Percentiles rank a stretch among this genome's conserved stretches.
phyloP scores from a whole-genome alignment of 2,797 vertebrate species.

The Australoheros facetus region DNA sequence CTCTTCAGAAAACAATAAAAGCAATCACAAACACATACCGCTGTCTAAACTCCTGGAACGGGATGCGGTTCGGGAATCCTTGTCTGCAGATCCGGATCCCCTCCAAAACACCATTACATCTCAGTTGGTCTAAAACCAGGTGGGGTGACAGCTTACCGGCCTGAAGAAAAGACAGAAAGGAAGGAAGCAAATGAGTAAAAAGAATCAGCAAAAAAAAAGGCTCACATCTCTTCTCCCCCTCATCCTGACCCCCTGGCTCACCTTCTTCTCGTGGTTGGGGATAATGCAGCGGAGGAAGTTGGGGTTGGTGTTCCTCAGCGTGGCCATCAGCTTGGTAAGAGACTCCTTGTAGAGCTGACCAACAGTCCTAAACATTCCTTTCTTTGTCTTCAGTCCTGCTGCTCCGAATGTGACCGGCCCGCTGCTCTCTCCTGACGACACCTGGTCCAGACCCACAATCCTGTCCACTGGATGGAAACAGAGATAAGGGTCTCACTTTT shows the following conservation, averaged over 20 bases:
- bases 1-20: neutral
- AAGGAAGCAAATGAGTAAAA: neutral
- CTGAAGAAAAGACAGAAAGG: constrained; percentile 49
- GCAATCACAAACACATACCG: constrained; percentile 75
- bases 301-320: constrained; percentile 92
- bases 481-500: constrained; percentile 1
- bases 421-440: constrained; percentile 84
- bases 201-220: neutral
- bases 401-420: constrained; percentile 83
- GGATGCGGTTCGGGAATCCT: constrained; percentile 93
- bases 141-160: constrained; percentile 86
- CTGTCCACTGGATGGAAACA: constrained; percentile 84
- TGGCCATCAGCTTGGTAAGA: constrained; percentile 92
- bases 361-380: constrained; percentile 93
- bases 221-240: neutral
- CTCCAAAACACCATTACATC: constrained; percentile 92
- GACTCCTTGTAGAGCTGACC: constrained; percentile 94
- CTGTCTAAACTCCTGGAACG: constrained; percentile 94
- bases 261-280: constrained; percentile 93
- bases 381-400: constrained; percentile 88
- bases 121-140: constrained; percentile 90
- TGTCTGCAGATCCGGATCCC: constrained; percentile 94
- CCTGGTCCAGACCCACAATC: constrained; percentile 90
- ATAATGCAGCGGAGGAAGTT: constrained; percentile 94
- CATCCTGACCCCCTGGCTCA: constrained; percentile 57